phyloP scores from a whole-genome alignment of 2,888 invertebrate species.

The Norana najaformis region DNA sequence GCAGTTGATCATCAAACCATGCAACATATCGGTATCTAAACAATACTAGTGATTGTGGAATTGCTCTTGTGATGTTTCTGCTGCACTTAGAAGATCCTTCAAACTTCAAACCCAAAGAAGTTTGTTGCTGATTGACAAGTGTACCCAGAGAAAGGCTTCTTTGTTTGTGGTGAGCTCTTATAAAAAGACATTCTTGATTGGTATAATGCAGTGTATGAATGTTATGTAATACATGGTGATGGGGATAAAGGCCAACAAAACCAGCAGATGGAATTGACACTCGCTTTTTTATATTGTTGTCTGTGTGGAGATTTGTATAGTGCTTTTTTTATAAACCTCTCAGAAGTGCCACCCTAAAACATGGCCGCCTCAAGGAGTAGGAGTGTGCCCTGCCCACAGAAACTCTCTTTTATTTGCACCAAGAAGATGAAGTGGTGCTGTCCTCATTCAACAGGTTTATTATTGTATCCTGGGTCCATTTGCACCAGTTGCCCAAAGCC shows the following conservation, averaged over 20 bases:
- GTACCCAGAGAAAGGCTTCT: not conserved
- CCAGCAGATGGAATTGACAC: not conserved
- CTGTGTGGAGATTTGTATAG: not conserved
- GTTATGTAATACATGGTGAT: too few species aligned
- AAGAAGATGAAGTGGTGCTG: too few species aligned
- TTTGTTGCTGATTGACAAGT: not conserved
- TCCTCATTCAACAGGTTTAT: not conserved
- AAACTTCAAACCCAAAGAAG: not conserved
- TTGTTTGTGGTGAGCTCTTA: too few species aligned
- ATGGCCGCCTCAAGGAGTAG: not conserved
- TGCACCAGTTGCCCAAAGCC: constrained; percentile 2
- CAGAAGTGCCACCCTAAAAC: not conserved
- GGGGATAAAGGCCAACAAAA: not conserved
- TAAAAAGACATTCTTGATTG: too few species aligned
- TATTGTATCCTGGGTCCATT: constrained; percentile 4
- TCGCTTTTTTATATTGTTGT: not conserved
- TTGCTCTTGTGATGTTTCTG: not conserved
- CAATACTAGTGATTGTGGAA: not conserved
- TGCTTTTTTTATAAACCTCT: not conserved
- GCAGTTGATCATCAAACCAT: too few species aligned
- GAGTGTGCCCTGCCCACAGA: not conserved
- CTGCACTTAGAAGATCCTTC: not conserved
- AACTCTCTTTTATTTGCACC: not conserved
- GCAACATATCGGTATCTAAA: too few species aligned
- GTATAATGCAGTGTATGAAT: too few species aligned